Base-by-base conservation (phyloP, 2,888 invertebrate species). In the Pammene aurita region DNA sequence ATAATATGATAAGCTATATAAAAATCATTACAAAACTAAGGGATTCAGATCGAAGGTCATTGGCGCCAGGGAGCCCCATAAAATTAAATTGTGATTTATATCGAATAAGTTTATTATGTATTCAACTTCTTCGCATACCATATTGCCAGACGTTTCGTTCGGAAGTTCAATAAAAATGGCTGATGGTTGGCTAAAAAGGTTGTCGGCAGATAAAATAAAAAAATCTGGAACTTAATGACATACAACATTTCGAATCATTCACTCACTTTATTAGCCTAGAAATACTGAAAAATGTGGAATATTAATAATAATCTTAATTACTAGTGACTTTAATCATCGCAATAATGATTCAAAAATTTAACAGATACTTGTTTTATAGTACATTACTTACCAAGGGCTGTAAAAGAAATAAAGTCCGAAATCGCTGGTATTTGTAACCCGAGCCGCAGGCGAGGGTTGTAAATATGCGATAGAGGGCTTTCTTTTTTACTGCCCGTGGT, bases 191-290 rank as follows among this genome's bases (percentile, higher is more conserved):
- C 62, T 52, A 9, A 52, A 41, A 62, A 58, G 42, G 50, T 5
- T 50, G 50, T 52, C 62, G 41, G n/a, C 38, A 52, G n/a, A 26
- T 46, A 16, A 50, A 50, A 50, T 13, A 1, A 7, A 34, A 54
- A n/a, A 26, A 14, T n/a, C 9, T 10, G 13, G 0, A 61, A 61
- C 35, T 18, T 48, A 10, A 48, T 35, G 18, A 16, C 61, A 61
- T 48, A 61, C 64, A 65, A 65, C 64, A 65, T 65, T 65, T 65
- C 65, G 56, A 65, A 65, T 48, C 16, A 38, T 56, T 65, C 65
- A 65, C 65, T 65, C 55, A 65, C 56, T 65, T n/a, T n/a, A n/a
- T n/a, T 56, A 56, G 10, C n/a, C 65, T 38, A 56, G 7, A 46
- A 65, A 65, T 65, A 65, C 65, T 65, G 65, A 65, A n/a, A 65